Evolutionary conservation across 1,140 invertebrate species (phyloP).

Genomic region (Halyomorpha halys): DNA sequence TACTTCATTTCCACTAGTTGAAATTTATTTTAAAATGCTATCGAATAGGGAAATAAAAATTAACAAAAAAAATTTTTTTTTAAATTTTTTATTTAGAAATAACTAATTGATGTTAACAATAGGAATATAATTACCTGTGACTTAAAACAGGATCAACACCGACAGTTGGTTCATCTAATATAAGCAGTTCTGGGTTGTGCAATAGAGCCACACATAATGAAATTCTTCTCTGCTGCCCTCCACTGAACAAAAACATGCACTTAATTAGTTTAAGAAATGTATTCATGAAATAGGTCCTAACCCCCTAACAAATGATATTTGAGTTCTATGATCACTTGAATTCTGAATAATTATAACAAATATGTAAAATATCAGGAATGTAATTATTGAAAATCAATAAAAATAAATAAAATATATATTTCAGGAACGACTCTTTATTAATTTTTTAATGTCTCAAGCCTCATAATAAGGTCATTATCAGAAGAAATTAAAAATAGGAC

Average conservation of each 20-base stretch:
- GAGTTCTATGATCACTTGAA: too few relatives aligned
- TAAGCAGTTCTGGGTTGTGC: slow-evolving; percentile 44
- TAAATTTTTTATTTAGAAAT: not conserved
- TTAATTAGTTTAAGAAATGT: too few relatives aligned
- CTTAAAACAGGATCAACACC: slow-evolving; percentile 48
- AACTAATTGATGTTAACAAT: too few relatives aligned
- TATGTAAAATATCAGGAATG: not conserved
- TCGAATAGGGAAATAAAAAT: too few relatives aligned
- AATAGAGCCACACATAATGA: slow-evolving; percentile 45
- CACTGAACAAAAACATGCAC: slow-evolving; percentile 34
- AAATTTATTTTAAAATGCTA: too few relatives aligned
- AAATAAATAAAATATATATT: not conserved
- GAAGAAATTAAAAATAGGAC: too few relatives aligned
- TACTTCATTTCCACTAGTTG: too few relatives aligned
- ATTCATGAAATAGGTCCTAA: too few relatives aligned
- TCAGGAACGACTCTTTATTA: not conserved
- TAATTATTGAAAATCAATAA: too few relatives aligned
- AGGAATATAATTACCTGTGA: slow-evolving; percentile 36
- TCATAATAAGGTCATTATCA: not conserved
- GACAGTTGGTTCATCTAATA: slow-evolving; percentile 50
- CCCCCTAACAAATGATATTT: too few relatives aligned
- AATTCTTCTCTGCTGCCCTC: slow-evolving; percentile 45
- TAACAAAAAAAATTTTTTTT: not conserved
- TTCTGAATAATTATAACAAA: not conserved
- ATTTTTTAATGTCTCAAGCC: not conserved